Evolutionary conservation across 2,797 vertebrate genomes (phyloP), one percentile per base, ranked within the genome.

Genomic region (Pangasius mekongensis): DNA sequence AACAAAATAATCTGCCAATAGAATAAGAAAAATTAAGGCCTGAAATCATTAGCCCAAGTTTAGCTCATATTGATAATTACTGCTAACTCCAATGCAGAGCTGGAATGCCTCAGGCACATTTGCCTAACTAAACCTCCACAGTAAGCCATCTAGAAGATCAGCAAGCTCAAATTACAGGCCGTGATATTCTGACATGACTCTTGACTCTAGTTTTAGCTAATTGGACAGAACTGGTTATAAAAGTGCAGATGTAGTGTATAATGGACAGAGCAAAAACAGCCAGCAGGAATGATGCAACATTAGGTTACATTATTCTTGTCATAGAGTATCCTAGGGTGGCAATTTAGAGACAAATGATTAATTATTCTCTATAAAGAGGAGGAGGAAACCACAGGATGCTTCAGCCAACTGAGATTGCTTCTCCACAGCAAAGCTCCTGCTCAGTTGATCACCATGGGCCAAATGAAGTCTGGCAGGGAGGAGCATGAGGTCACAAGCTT

Each of bases 391-490:
- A 92, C 90, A 87, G 83, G 91, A 93, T 91, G 92, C 93, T 94
- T 93, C 90, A 91, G 90, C 92, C 91, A 89, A 62, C 89, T 90
- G 91, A 91, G 91, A 93, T 93, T 92, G 91, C 91, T 86, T 92
- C 92, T 93, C 91, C 91, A 93, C 91, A 87, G 93, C 90, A 89
- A 91, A 83, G 82, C 90, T 93, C 87, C 91, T 93, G 92, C 92
- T 94, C 92, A 88, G 90, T 92, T 90, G 92, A 95, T 94, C 93
- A 94, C 93, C 92, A 90, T 86, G 81, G 94, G 92, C 92, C 91
- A 93, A 95, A 95, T 95, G 88, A 94, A 93, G 94, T 92, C 92
- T 94, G 92, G 90, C 92, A 90, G 90, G 87, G 90, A 92, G 88
- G 93, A 94, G 93, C 92, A 90, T 90, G 91, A 93, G 94, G 93